Evolutionary conservation across 64 coral and sea anemone genomes (phyloP), one percentile per base, ranked within the genome.

Genomic region (Anthopleura sola): DNA sequence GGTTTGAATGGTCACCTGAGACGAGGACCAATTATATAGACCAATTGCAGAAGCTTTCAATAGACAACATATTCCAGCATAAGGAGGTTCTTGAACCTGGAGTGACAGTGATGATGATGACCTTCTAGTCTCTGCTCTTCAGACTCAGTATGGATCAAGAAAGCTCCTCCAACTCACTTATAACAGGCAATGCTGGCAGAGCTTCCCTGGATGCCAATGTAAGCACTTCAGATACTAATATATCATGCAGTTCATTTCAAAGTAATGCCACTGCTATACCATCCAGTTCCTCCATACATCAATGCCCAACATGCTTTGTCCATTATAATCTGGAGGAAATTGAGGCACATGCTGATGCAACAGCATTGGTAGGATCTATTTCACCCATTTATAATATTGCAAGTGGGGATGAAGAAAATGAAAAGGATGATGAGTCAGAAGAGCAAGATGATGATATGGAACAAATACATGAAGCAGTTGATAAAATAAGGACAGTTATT

Each of bases 1-100:
- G 78, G 87, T 89, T 89, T 68, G 62, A 87, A 37, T 87, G 86
- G 86, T 47, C n/a, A 38, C 75, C 86, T 6, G 5, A 81, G 4
- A 81, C 60, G 86, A 88, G 76, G 33, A 37, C 58, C 12, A 39
- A 4, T 10, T 88, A 58, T 75, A 56, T 88, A 5, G 24, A 74
- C 26, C n/a, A 16, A 28, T 49, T 86, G 20, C 60, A 75, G 44
- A 71, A 86, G 7, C 38, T 86, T 20, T 86, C 84, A n/a, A 74
- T 86, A 37, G 29, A 84, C 6, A 64, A 85, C 33, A 51, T 85
- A 36, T 85, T 75, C 23, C 2, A 85, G 56, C 68, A 90, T 17
- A 86, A 86, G 44, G 38, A 74, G 36, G 37, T 75, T 28, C 84
- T 18, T 37, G 75, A 37, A 62, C 84, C 37, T 5, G 8, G 39